phyloP scores from a whole-genome alignment of 2,888 invertebrate genomes.

The Agonopterix subpropinquella region DNA sequence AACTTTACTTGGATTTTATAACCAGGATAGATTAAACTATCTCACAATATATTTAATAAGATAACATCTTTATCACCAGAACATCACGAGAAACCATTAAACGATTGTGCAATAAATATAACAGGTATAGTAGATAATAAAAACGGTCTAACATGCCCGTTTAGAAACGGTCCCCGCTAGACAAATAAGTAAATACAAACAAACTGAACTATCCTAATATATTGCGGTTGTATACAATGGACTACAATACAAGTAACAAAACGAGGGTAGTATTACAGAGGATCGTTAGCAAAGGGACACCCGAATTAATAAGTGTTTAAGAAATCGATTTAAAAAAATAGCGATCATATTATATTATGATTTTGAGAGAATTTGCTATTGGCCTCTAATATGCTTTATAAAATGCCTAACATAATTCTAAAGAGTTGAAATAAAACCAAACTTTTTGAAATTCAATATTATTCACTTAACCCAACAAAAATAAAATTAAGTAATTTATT shows the following conservation, averaged over 20 bases:
- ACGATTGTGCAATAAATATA: constrained; percentile 15
- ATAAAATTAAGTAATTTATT: too few relatives aligned
- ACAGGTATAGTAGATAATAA: constrained; percentile 26
- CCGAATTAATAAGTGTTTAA: constrained; percentile 3
- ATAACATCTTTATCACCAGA: constrained; percentile 19
- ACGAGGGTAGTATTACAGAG: constrained; percentile 6
- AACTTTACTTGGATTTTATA: neutral
- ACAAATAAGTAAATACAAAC: constrained; percentile 42
- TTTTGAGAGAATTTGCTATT: too few relatives aligned
- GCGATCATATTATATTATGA: too few relatives aligned
- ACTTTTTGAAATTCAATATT: too few relatives aligned
- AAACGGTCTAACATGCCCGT: constrained; percentile 22
- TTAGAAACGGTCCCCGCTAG: constrained; percentile 31
- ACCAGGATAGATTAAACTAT: constrained; percentile 5
- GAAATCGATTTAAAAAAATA: constrained; percentile 1
- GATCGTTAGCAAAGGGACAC: constrained; percentile 6
- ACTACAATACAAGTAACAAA: constrained; percentile 10
- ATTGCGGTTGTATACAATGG: constrained; percentile 21
- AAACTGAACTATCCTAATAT: constrained; percentile 22
- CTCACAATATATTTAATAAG: constrained; percentile 18
- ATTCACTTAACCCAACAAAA: too few relatives aligned
- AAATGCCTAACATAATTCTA: too few relatives aligned
- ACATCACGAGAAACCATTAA: constrained; percentile 15
- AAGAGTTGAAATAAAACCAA: too few relatives aligned
- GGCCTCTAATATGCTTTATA: too few relatives aligned